Percentiles rank a stretch among this genome's conserved stretches.
These are phyloP conservation scores for Parazoanthus darwini DNA, from an alignment of 92 coral and sea anemone species.

Conservation along the genomic window DNA sequence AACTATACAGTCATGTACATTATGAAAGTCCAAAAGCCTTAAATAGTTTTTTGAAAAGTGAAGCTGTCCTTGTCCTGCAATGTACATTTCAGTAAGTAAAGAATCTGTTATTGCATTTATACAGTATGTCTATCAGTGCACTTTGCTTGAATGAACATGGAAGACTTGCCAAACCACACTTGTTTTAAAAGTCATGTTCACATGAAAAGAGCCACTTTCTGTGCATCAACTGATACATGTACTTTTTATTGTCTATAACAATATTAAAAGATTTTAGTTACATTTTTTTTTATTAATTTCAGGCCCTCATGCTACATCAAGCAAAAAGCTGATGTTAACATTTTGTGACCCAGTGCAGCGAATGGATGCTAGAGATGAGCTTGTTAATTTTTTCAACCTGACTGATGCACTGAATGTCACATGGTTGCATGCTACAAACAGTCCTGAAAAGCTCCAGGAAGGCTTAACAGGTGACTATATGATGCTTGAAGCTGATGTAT, in stretches of 20 bases:
- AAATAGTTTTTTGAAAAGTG: too few relatives aligned
- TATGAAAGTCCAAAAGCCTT: too few relatives aligned
- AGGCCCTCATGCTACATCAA: not conserved
- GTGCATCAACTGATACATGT: too few relatives aligned
- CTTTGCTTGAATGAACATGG: too few relatives aligned
- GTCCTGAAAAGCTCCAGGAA: conserved; percentile 57
- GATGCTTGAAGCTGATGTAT: conserved; percentile 95
- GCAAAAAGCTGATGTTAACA: not conserved
- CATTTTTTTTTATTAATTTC: not conserved
- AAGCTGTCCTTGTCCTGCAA: too few relatives aligned
- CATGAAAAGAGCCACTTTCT: too few relatives aligned
- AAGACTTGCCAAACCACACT: too few relatives aligned
- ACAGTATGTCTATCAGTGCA: too few relatives aligned
- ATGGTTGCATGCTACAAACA: conserved; percentile 95
- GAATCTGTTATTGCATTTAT: too few relatives aligned
- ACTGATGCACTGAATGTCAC: conserved; percentile 68
- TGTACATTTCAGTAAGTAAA: too few relatives aligned
- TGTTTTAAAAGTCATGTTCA: too few relatives aligned
- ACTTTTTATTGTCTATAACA: not conserved
- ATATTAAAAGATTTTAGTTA: not conserved
- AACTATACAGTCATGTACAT: too few relatives aligned
- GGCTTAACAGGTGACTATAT: conserved; percentile 59
- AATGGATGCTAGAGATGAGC: conserved; percentile 31
- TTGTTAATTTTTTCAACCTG: conserved; percentile 48
- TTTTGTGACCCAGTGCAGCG: conserved; percentile 18